Percentiles rank a stretch among this genome's conserved stretches.
These are phyloP conservation scores for Bombus impatiens DNA, from an alignment of 1,140 invertebrate genomes.

Conservation along the genomic window DNA sequence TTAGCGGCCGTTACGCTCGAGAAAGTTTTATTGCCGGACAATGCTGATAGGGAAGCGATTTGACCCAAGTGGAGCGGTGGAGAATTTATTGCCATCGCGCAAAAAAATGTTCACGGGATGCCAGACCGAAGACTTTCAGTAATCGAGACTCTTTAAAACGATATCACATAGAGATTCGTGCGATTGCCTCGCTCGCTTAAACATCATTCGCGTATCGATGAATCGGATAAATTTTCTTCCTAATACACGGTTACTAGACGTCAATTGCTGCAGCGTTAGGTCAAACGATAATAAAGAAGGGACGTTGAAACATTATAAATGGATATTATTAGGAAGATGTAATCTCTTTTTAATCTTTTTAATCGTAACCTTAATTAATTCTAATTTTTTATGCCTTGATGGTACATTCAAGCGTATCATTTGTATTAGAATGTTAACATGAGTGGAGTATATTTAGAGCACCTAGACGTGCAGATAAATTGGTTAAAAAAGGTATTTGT, in stretches of 20 bases:
- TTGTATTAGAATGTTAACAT: too few relatives aligned
- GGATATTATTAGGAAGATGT: too few relatives aligned
- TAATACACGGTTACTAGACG: too few relatives aligned
- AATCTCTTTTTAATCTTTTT: neutral
- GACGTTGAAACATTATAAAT: too few relatives aligned
- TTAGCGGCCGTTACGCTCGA: conserved; percentile 67
- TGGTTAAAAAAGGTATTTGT: too few relatives aligned
- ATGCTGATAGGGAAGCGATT: conserved; percentile 58
- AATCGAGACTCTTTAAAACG: neutral
- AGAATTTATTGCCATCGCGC: conserved; percentile 54
- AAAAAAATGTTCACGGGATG: conserved; percentile 2
- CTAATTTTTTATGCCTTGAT: too few relatives aligned
- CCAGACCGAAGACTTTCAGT: conserved; percentile 23
- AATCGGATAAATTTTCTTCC: neutral
- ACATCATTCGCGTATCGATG: neutral
- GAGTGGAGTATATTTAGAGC: too few relatives aligned
- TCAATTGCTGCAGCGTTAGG: neutral
- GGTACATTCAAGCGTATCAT: too few relatives aligned
- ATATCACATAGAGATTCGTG: neutral
- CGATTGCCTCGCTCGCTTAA: neutral
- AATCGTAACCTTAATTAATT: neutral
- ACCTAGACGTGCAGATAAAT: too few relatives aligned
- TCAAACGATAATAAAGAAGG: neutral
- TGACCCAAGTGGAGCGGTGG: conserved; percentile 37
- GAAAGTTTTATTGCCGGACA: conserved; percentile 68